Evolutionary conservation across 2,113 vertebrate species (phyloP).

Genomic region (Pelusios castaneus): DNA sequence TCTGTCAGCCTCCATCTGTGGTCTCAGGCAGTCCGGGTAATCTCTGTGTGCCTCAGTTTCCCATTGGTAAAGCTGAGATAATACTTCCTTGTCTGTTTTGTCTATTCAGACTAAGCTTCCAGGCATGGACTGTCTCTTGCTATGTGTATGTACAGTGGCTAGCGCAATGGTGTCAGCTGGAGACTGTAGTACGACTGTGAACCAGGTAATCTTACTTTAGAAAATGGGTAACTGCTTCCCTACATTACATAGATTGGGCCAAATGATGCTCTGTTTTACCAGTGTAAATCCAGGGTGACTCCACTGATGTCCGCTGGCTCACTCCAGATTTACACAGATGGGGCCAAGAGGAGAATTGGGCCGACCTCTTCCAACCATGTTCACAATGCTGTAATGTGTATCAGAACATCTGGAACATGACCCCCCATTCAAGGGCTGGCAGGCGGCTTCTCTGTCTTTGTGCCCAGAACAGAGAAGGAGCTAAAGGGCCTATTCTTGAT

Average conservation of each 20-base stretch:
- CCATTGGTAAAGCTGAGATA: neutral
- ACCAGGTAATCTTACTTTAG: neutral
- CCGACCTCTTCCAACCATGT: neutral
- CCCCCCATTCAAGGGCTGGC: neutral
- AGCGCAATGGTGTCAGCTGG: neutral
- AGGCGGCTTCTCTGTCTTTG: neutral
- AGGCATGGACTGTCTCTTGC: neutral
- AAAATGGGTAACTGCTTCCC: neutral
- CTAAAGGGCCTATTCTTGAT: neutral
- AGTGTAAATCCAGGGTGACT: neutral
- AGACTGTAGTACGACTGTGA: neutral
- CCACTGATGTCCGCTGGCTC: neutral
- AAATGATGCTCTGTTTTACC: neutral
- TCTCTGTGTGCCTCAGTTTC: neutral
- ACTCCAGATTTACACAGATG: neutral
- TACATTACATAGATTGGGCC: neutral
- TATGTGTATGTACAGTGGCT: neutral
- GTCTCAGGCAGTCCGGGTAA: neutral
- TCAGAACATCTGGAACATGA: neutral
- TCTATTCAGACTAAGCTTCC: neutral
- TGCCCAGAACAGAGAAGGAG: neutral
- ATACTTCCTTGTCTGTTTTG: neutral
- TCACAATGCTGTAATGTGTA: neutral
- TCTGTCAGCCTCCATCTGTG: neutral
- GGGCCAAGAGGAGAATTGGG: neutral